Percentiles rank a stretch among this genome's conserved stretches.
phyloP scores from a whole-genome alignment of 2,113 vertebrate genomes.

The Ancistrus triradiatus region DNA sequence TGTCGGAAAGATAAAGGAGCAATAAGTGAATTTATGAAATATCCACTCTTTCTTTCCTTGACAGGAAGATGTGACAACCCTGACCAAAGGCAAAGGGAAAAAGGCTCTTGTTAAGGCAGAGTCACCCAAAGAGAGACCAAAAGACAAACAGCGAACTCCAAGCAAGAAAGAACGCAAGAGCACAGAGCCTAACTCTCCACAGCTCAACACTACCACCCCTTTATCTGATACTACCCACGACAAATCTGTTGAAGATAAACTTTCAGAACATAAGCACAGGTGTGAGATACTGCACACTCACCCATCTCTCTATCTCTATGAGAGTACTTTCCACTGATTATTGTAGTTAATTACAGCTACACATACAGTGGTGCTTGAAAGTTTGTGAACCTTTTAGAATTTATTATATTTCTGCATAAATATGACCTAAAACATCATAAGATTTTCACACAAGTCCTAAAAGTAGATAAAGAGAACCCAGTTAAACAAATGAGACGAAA shows the following conservation, averaged over 20 bases:
- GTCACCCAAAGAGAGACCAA: slow-evolving; percentile 32
- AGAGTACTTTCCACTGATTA: too few relatives aligned
- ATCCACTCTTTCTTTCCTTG: slow-evolving; percentile 24
- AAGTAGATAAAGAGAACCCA: too few relatives aligned
- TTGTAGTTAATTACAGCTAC: too few relatives aligned
- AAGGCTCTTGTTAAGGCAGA: slow-evolving; percentile 54
- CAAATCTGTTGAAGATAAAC: background rate
- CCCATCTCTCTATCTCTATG: too few relatives aligned
- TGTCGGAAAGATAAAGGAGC: background rate
- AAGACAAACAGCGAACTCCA: slow-evolving; percentile 40
- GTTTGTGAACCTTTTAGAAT: too few relatives aligned
- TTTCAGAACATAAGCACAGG: slow-evolving; percentile 58
- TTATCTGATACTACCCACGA: slow-evolving; percentile 49
- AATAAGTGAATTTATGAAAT: background rate
- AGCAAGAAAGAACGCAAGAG: slow-evolving; percentile 40
- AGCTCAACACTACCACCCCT: rapidly evolving
- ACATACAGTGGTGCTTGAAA: too few relatives aligned
- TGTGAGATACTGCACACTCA: slow-evolving; percentile 29
- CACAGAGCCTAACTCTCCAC: slow-evolving; percentile 5
- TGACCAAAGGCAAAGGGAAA: slow-evolving; percentile 41
- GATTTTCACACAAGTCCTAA: too few relatives aligned
- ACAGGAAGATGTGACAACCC: slow-evolving; percentile 50
- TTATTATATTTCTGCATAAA: too few relatives aligned
- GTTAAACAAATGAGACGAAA: too few relatives aligned
- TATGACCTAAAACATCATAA: too few relatives aligned